These are phyloP conservation scores for Molorchus minor DNA, from an alignment of 2,888 invertebrate species.

Conservation along the genomic window DNA sequence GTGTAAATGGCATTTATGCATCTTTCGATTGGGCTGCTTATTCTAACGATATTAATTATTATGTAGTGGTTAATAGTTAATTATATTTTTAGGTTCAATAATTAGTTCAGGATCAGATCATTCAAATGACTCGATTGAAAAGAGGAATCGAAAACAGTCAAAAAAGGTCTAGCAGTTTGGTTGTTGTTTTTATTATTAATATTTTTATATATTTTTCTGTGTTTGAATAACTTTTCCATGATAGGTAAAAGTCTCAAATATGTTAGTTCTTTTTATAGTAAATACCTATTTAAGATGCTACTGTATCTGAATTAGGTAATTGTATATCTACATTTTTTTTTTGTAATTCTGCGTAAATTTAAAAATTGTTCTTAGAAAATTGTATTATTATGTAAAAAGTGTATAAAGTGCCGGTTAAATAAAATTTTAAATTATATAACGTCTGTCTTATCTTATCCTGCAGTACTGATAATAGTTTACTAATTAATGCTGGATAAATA, in stretches of 20 bases:
- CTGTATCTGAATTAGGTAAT: background rate
- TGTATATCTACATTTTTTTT: no score
- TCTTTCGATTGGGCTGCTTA: no score
- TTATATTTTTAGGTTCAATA: constrained; percentile 61
- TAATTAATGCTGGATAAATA: no score
- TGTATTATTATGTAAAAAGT: constrained; percentile 50
- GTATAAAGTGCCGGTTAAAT: constrained; percentile 52
- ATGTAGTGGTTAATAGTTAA: constrained; percentile 10
- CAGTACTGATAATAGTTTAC: no score
- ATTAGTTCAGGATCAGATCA: constrained; percentile 70
- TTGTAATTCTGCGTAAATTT: no score
- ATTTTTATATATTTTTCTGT: constrained; percentile 18
- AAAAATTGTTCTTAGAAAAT: constrained; percentile 25
- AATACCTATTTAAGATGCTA: background rate
- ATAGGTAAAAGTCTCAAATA: constrained; percentile 23
- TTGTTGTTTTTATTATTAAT: constrained; percentile 30
- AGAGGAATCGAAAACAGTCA: constrained; percentile 56
- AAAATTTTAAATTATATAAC: no score
- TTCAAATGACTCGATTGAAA: constrained; percentile 68
- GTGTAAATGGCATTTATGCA: no score
- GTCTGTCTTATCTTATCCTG: no score
- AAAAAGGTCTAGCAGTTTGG: constrained; percentile 51
- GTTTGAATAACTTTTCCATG: constrained; percentile 14
- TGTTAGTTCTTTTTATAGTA: constrained; percentile 18
- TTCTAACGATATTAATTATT: no score